A percentile compares a stretch with the other conserved stretches of the same genome.
Evolutionary conservation across 2,888 invertebrate species (phyloP).

Genomic region (Pteria penguin): DNA sequence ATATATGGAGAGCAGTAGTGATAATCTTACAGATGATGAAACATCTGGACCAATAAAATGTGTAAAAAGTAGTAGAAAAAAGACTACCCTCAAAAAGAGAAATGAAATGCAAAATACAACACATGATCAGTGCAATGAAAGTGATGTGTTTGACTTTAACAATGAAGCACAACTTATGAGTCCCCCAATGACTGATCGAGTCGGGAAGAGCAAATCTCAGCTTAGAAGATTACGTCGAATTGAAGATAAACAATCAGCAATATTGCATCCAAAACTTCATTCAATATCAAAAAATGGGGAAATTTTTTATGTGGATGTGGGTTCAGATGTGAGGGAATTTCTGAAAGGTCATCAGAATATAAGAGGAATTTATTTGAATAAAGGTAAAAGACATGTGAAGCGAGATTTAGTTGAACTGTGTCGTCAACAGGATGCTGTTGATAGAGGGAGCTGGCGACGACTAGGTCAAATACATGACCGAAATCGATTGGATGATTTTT

Average conservation of each 20-base stretch:
- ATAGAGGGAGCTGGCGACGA: constrained; percentile 69
- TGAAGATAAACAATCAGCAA: background rate
- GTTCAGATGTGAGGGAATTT: constrained; percentile 59
- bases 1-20: background rate
- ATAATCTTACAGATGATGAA: background rate
- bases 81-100: background rate
- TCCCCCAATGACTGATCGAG: background rate
- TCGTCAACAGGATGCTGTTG: constrained; percentile 61
- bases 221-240: background rate
- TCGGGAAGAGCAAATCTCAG: background rate
- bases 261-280: constrained; percentile 31
- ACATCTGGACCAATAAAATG: background rate
- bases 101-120: background rate
- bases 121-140: background rate
- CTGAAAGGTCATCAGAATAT: constrained; percentile 64
- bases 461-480: constrained; percentile 64
- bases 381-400: constrained; percentile 73
- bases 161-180: constrained; percentile 15
- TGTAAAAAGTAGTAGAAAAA: background rate
- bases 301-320: constrained; percentile 51
- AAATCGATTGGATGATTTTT: constrained; percentile 73
- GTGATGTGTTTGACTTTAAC: constrained; percentile 31
- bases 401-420: constrained; percentile 59
- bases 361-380: constrained; percentile 69
- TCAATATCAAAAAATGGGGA: constrained; percentile 37